phyloP scores from a whole-genome alignment of 2,888 invertebrate genomes.

The Auanema sp. region DNA sequence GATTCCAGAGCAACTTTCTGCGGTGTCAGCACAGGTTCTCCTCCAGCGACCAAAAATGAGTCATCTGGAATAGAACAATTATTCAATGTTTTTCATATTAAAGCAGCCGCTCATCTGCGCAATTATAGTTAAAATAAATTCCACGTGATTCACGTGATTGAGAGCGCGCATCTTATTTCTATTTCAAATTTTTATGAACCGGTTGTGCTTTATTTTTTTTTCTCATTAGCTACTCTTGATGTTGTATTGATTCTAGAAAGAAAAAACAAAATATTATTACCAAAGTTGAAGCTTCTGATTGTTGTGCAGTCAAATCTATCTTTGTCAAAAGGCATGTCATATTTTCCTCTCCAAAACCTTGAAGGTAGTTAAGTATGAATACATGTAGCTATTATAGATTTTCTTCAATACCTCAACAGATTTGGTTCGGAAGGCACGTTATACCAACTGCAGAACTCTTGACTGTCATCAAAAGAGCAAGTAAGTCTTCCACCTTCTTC shows the following conservation, averaged over 20 bases:
- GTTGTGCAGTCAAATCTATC: constrained; percentile 46
- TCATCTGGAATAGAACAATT: constrained; percentile 36
- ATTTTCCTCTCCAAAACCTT: constrained; percentile 49
- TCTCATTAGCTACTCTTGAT: constrained; percentile 8
- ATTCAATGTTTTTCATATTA: too few species aligned
- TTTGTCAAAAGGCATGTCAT: constrained; percentile 44
- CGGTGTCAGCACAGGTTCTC: constrained; percentile 31
- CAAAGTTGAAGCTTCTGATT: constrained; percentile 38
- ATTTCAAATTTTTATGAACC: too few species aligned
- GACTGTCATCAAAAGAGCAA: constrained; percentile 53
- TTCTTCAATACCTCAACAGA: neutral
- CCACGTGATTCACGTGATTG: too few species aligned
- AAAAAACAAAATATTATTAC: constrained; percentile 18
- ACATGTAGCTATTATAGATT: too few species aligned
- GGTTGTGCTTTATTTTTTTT: too few species aligned
- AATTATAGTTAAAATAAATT: too few species aligned
- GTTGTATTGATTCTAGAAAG: neutral
- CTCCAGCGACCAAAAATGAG: constrained; percentile 51
- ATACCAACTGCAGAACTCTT: constrained; percentile 57
- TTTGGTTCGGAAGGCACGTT: constrained; percentile 21
- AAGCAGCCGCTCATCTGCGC: too few species aligned
- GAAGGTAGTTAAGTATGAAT: neutral
- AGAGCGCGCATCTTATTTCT: too few species aligned
- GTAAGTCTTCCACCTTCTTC: constrained; percentile 45
- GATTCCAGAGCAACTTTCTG: constrained; percentile 50